Evolutionary conservation across 2,888 invertebrate genomes (phyloP).

Genomic region (Trilocha varians): DNA sequence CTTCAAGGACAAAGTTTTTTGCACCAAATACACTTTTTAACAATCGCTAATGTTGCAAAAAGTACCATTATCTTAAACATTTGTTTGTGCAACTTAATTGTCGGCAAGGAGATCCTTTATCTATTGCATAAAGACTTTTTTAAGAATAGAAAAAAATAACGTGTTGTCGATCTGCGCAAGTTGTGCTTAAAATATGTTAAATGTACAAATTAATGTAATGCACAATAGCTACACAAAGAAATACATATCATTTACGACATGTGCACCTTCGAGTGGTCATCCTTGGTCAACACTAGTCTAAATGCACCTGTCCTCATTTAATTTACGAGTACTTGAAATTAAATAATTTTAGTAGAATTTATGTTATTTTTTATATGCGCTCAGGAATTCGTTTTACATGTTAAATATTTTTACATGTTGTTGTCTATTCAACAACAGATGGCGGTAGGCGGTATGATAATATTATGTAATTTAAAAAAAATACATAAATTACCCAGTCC

Average conservation of each 20-base stretch:
- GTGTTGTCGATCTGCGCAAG: too few species aligned
- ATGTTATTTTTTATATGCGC: too few species aligned
- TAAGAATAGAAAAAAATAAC: too few species aligned
- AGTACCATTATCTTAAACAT: constrained; percentile 32
- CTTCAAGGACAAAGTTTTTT: constrained; percentile 34
- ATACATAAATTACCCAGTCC: not conserved
- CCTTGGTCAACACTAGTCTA: constrained; percentile 50
- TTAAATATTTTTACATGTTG: too few species aligned
- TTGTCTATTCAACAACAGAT: constrained; percentile 59
- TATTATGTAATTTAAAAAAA: not conserved
- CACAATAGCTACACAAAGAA: too few species aligned
- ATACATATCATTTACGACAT: constrained; percentile 6
- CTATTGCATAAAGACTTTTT: too few species aligned
- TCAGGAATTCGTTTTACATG: too few species aligned
- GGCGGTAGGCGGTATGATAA: constrained; percentile 30
- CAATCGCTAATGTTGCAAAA: constrained; percentile 45
- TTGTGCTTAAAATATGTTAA: too few species aligned
- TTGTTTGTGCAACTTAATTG: constrained; percentile 38
- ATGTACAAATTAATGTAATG: too few species aligned
- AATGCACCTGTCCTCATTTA: constrained; percentile 60
- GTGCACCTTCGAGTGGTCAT: constrained; percentile 57
- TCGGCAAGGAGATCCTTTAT: not conserved
- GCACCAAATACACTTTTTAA: constrained; percentile 39
- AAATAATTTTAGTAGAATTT: too few species aligned
- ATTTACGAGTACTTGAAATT: too few species aligned